Percentiles rank a stretch among this genome's conserved stretches.
Conservation (phyloP, 2,797 vertebrate genomes). For the Poecilia wingei region DNA sequence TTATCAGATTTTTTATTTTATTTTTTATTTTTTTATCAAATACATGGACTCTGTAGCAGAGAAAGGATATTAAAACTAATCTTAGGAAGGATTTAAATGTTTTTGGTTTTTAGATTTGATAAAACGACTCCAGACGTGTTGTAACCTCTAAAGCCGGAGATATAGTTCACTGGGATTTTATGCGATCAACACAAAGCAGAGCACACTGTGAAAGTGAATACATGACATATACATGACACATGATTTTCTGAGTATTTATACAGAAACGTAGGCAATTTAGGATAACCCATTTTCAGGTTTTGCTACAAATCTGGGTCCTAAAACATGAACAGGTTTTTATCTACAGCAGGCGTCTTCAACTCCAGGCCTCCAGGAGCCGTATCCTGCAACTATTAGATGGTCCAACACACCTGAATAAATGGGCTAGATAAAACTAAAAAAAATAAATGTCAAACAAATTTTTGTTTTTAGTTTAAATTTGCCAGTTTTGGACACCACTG, state of each 20-base stretch:
- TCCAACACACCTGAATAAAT: no score
- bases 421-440: no score
- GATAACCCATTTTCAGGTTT: background rate
- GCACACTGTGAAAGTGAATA: background rate
- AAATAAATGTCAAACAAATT: no score
- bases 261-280: background rate
- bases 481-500: background rate
- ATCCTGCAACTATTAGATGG: background rate
- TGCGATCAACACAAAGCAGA: background rate
- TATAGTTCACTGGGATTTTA: background rate
- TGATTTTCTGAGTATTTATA: background rate
- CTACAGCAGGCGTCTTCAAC: background rate
- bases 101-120: constrained; percentile 3
- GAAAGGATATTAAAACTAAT: background rate
- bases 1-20: background rate
- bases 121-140: background rate
- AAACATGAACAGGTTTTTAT: background rate
- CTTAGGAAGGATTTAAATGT: constrained; percentile 15
- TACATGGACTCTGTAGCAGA: constrained; percentile 4
- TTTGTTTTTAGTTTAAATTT: no score
- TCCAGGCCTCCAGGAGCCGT: background rate
- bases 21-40: constrained; percentile 2
- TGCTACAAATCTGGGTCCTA: background rate
- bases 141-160: background rate
- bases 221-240: no score